Evolutionary conservation across 1,140 invertebrate genomes (phyloP), one percentile per base, ranked within the genome.

Genomic region (Cydia splendana): DNA sequence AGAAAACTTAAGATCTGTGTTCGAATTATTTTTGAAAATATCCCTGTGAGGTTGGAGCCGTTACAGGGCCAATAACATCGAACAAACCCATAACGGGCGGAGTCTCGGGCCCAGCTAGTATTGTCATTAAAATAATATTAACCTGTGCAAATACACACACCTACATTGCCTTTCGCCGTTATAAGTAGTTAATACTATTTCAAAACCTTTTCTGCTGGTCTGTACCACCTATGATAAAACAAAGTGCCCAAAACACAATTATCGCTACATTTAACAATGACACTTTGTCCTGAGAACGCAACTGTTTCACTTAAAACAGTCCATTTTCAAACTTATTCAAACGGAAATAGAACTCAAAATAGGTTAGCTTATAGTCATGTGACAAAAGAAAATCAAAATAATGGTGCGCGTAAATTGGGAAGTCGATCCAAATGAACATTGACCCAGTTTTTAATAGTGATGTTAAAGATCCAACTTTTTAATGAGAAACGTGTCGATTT

Each of bases 171-270:
- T 24, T 24, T 24, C 24, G 0, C 24, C 0, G 24, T 24, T 24
- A 24, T 24, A 24, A 24, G n/a, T n/a, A n/a, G n/a, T 24, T 0
- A 24, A 24, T 24, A 0, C 24, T 24, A 24, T 24, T 24, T 45
- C 42, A 9, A 45, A 65, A 30, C 4, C 13, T 34, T 69, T 34
- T 34, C 13, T n/a, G n/a, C 65, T 0, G 7, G 65, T 12, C 65
- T 6, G 65, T 69, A 34, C 65, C 6, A 62, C 57, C n/a, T 20
- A 7, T 18, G n/a, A 57, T 57, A 38, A 34, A 71, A 38, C 67
- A 38, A 71, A 71, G 67, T 71, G 67, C 34, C 67, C 67, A 71
- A 71, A 45, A 71, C 67, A 71, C 30, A 71, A 71, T 71, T 71
- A 71, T 71, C 67, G n/a, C 34, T 38, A 30, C 30, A 38, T 45